Evolutionary conservation across 2,797 vertebrate genomes (phyloP).

Genomic region (Garrulus glandarius): DNA sequence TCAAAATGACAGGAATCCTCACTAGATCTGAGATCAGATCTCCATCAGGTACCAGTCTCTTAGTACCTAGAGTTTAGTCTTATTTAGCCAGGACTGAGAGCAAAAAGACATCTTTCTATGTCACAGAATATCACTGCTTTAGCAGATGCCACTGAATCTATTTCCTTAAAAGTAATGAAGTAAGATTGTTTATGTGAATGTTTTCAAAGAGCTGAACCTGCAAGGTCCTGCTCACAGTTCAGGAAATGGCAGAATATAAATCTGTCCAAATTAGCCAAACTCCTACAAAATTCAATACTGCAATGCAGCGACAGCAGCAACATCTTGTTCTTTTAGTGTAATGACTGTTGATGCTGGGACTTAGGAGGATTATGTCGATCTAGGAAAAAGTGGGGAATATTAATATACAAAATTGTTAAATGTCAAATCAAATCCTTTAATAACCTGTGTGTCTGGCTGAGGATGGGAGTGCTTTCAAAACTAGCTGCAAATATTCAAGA

Average conservation of each 20-base stretch:
- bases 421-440: conserved; percentile 79
- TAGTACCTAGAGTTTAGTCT: not conserved
- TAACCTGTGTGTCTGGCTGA: conserved; percentile 73
- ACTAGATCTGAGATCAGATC: not conserved
- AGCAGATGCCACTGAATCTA: conserved; percentile 41
- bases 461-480: conserved; percentile 72
- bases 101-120: not conserved
- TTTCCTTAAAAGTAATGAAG: conserved; percentile 64
- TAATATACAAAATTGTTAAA: conserved; percentile 79
- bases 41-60: not conserved
- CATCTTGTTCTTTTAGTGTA: conserved; percentile 73
- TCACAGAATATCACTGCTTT: not conserved
- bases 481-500: conserved; percentile 73
- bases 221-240: conserved; percentile 61
- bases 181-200: conserved; percentile 62
- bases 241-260: conserved; percentile 78
- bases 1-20: not conserved
- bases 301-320: conserved; percentile 57
- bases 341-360: conserved; percentile 76
- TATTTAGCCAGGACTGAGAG: not conserved
- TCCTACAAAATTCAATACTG: conserved; percentile 47
- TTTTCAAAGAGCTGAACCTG: conserved; percentile 71
- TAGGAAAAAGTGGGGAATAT: conserved; percentile 74
- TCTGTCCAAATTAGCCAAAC: conserved; percentile 69
- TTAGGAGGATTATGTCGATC: conserved; percentile 72